Conservation (phyloP, 2,797 vertebrate genomes). For the Triplophysa bombifrons region DNA sequence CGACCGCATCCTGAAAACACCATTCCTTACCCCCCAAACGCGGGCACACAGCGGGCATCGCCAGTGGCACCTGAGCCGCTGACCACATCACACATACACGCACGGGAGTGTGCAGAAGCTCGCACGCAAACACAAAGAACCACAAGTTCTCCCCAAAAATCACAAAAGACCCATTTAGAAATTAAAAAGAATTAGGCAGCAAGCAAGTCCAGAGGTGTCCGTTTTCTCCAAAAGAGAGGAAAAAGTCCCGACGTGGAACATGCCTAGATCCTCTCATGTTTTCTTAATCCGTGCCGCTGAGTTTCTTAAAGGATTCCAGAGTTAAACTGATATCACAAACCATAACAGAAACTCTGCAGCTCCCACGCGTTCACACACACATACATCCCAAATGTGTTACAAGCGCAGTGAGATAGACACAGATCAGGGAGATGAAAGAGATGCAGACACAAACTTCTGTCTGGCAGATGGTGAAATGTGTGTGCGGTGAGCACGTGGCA, state of each 20-base stretch:
- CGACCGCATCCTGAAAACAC: conserved; percentile 86
- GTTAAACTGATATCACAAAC: conserved; percentile 64
- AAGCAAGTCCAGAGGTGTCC: background rate
- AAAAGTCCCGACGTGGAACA: conserved; percentile 43
- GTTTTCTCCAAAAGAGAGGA: conserved; percentile 37
- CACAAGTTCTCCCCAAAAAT: background rate
- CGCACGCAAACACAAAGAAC: conserved; percentile 15
- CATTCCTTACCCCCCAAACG: conserved; percentile 75
- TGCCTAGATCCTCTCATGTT: conserved; percentile 45
- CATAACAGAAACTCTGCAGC: conserved; percentile 59
- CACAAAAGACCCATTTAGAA: conserved; percentile 13
- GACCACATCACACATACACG: conserved; percentile 61
- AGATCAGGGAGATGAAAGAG: conserved; percentile 51
- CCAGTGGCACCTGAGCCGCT: conserved; percentile 63
- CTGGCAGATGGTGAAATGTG: conserved; percentile 65
- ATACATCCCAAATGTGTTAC: conserved; percentile 35
- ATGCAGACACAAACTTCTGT: conserved; percentile 56
- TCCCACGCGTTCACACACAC: conserved; percentile 30
- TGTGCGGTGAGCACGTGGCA: conserved; percentile 49
- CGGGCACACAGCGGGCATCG: conserved; percentile 74
- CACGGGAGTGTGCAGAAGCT: conserved; percentile 55
- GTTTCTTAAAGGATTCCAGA: conserved; percentile 43
- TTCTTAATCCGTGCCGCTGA: conserved; percentile 23
- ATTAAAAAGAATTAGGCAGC: background rate
- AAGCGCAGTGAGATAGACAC: conserved; percentile 34